Evolutionary conservation across 2,113 vertebrate species (phyloP).

Genomic region (Haliaeetus leucogaster): DNA sequence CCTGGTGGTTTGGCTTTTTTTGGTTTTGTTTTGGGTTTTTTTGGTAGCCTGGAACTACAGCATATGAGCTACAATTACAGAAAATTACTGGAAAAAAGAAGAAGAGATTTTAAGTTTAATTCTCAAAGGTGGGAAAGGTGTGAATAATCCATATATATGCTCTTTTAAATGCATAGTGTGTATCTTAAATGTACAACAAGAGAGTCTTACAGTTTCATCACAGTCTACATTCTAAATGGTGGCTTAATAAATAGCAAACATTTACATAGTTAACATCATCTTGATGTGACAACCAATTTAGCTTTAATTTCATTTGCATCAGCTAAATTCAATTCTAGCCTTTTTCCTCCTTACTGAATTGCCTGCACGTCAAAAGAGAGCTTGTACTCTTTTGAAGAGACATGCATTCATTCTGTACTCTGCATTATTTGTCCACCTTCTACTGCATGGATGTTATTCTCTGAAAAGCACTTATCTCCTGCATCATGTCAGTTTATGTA

Average conservation of each 20-base stretch:
- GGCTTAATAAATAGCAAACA: conserved; percentile 64
- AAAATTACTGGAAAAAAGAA: neutral
- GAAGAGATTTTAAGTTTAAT: neutral
- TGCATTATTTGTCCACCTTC: neutral
- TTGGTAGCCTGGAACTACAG: neutral
- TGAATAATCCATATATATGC: neutral
- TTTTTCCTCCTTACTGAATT: conserved; percentile 21
- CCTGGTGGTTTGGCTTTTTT: neutral
- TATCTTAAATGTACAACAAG: neutral
- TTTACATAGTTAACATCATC: conserved; percentile 64
- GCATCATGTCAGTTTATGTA: neutral
- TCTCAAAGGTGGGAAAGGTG: neutral
- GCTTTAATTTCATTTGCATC: conserved; percentile 71
- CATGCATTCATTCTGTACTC: neutral
- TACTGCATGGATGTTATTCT: neutral
- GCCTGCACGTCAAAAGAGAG: conserved; percentile 19
- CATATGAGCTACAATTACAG: neutral
- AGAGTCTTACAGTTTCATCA: neutral
- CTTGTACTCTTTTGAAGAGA: conserved; percentile 26
- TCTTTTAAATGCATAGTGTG: neutral
- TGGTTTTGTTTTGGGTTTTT: neutral
- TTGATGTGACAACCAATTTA: conserved; percentile 67
- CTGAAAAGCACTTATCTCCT: neutral
- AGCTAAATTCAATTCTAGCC: conserved; percentile 49
- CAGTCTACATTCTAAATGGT: neutral